These are phyloP conservation scores for Cerastis leucographa DNA, from an alignment of 2,888 invertebrate species.

Conservation along the genomic window DNA sequence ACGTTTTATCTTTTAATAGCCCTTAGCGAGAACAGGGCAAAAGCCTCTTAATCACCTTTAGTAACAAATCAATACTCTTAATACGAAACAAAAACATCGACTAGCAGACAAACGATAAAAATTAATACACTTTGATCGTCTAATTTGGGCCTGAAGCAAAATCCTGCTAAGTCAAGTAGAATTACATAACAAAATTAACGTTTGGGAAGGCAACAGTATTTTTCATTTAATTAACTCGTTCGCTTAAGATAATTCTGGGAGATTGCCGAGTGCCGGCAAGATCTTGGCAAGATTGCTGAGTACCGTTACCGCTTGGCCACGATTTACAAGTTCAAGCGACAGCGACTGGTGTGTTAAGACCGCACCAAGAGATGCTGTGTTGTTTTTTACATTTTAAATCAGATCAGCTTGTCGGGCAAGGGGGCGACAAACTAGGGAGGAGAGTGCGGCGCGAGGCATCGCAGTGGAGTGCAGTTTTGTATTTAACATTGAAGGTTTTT, in stretches of 20 bases:
- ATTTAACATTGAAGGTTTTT: background rate
- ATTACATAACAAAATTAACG: constrained; percentile 22
- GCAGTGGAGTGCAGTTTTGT: background rate
- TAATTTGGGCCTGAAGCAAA: constrained; percentile 20
- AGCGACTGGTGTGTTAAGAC: background rate
- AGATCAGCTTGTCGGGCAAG: background rate
- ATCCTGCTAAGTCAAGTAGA: constrained; percentile 23
- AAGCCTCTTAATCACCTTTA: background rate
- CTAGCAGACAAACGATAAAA: background rate
- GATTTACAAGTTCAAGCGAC: background rate
- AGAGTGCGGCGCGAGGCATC: too few species aligned
- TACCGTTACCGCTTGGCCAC: background rate
- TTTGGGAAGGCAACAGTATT: constrained; percentile 19
- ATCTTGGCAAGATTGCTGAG: constrained; percentile 12
- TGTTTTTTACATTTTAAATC: background rate
- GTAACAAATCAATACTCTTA: background rate
- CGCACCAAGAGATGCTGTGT: background rate
- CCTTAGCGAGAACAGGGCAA: background rate
- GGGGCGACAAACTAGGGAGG: too few species aligned
- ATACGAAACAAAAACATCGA: background rate
- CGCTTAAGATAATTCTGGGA: constrained; percentile 23
- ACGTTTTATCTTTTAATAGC: background rate
- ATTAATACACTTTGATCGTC: constrained; percentile 1
- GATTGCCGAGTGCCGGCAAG: constrained; percentile 17
- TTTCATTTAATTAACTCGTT: constrained; percentile 48